Conservation (phyloP, 2,888 invertebrate genomes). For the Brachyopa scutellaris region DNA sequence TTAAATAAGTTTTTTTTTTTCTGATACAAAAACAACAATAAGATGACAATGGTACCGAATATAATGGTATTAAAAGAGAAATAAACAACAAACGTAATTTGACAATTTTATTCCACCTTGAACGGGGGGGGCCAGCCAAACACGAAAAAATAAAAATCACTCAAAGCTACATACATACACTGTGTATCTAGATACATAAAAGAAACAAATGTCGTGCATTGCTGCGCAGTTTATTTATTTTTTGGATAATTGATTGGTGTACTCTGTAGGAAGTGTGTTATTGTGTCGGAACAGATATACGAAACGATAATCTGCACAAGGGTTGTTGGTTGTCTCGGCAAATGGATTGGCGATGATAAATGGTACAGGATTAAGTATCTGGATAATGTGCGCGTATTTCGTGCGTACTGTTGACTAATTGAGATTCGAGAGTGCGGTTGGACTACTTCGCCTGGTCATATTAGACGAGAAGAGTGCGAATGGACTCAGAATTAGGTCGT, state of each 20-base stretch:
- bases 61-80: conserved; percentile 49
- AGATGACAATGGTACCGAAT: conserved; percentile 60
- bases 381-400: neutral
- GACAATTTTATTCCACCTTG: conserved; percentile 69
- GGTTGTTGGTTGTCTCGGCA: conserved; percentile 35
- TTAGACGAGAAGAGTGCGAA: too few species aligned
- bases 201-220: conserved; percentile 57
- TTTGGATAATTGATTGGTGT: conserved; percentile 60
- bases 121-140: conserved; percentile 19
- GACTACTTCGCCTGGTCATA: too few species aligned
- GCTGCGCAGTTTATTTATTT: conserved; percentile 56
- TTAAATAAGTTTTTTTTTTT: conserved; percentile 20
- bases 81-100: conserved; percentile 60
- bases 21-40: conserved; percentile 43
- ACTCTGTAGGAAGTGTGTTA: conserved; percentile 51
- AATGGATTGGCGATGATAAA: conserved; percentile 48
- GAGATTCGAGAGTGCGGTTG: too few species aligned
- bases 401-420: too few species aligned
- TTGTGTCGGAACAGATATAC: conserved; percentile 34
- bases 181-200: conserved; percentile 10
- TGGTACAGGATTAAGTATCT: conserved; percentile 26
- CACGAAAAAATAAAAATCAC: conserved; percentile 11
- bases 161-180: neutral
- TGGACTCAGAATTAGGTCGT: too few species aligned
- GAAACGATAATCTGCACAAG: conserved; percentile 41